Base-by-base conservation (phyloP, 2,888 invertebrate species). In the Linnaemya tessellans region DNA sequence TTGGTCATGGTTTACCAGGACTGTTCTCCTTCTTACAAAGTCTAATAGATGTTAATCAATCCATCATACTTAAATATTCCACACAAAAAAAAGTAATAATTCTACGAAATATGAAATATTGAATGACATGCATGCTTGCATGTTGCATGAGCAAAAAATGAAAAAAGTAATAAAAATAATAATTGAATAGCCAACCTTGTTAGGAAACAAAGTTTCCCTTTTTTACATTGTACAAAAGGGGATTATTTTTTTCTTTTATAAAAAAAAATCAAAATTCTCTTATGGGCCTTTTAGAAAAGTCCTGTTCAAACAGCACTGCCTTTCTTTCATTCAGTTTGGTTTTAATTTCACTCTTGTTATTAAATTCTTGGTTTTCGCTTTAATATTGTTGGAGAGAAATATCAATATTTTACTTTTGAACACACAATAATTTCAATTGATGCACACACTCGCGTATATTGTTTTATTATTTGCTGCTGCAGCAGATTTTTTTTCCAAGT, bases 11-110 rank as follows among this genome's bases (percentile, higher is more conserved):
- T 70, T 81, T 56, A 51, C 20, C 11, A 60, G 51, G 65, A 71
- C n/a, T 56, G 11, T 65, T 49, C 46, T 70, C 49, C 58, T 51
- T 77, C 41, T 43, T 71, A 30, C 38, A 38, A 67, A 65, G 20
- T 58, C 56, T 65, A 80, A 79, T 70, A 75, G 43, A 71, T 80
- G 70, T 54, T 79, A 82, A 85, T 79, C 85, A 82, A 82, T 85
- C 79, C 85, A 82, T 85, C 82, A 85, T 82, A 54, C 41, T 82
- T 85, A 58, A 77, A 51, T 64, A 49, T n/a, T 49, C 15, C 8
- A 43, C 13, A 62, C n/a, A 41, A 41, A 68, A 41, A 54, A 46
- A n/a, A 22, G 10, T 49, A 25, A 62, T 18, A 71, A 64, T 71
- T 62, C 62, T 49, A 38, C 5, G 25, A 68, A 80, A 35, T 74